phyloP scores from a whole-genome alignment of 2,797 vertebrate species.

The Microctenopoma stevenorrisi region DNA sequence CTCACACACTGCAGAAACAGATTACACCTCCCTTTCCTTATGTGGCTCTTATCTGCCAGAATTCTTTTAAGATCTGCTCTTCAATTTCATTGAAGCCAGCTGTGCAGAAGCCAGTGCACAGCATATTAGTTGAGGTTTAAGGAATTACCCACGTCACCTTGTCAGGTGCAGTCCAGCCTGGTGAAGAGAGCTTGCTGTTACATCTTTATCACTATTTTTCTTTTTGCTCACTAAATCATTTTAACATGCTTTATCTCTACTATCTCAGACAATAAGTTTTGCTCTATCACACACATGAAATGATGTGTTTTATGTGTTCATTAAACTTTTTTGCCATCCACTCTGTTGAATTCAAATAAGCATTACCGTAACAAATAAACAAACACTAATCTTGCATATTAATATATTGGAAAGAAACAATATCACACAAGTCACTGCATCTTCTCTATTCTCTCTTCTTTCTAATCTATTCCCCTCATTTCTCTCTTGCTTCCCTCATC shows the following conservation, averaged over 20 bases:
- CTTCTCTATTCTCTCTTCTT: constrained; percentile 2
- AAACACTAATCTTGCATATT: constrained; percentile 23
- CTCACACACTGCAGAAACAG: constrained; percentile 31
- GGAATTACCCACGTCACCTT: constrained; percentile 39
- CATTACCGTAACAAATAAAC: constrained; percentile 16
- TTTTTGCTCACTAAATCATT: constrained; percentile 15
- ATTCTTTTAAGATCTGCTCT: constrained; percentile 23
- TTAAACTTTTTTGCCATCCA: not conserved
- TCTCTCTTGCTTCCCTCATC: not conserved
- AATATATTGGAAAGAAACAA: constrained; percentile 12
- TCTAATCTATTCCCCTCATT: constrained; percentile 7
- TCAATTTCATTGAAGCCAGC: constrained; percentile 13
- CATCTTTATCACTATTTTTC: constrained; percentile 24
- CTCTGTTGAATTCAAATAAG: constrained; percentile 8
- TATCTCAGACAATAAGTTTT: constrained; percentile 31
- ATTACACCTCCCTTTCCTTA: constrained; percentile 9
- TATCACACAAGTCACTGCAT: constrained; percentile 2
- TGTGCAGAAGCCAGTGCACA: constrained; percentile 11
- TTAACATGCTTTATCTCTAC: constrained; percentile 23
- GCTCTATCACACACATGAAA: constrained; percentile 25
- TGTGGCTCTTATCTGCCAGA: not conserved
- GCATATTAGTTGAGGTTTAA: constrained; percentile 32
- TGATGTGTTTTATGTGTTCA: not conserved
- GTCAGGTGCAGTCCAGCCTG: constrained; percentile 36
- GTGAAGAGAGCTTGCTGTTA: constrained; percentile 7